Evolutionary conservation across 2,888 invertebrate species (phyloP).

Genomic region (Miltochrista miniata): DNA sequence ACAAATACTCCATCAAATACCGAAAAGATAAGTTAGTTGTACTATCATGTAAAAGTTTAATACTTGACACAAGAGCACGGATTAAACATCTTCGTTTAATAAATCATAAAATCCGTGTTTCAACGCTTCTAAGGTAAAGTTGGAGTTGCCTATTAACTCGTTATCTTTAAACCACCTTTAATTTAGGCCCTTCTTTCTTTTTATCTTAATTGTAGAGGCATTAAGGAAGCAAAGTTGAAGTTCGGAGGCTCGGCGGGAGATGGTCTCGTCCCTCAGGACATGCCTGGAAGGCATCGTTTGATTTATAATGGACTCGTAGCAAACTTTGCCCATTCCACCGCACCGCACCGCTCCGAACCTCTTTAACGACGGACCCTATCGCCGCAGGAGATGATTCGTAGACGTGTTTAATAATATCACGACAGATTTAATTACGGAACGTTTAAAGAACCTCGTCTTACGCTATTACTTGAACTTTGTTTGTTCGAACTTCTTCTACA

Average conservation of each 20-base stretch:
- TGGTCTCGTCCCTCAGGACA: constrained; percentile 79
- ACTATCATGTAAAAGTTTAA: neutral
- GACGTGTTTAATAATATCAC: constrained; percentile 83
- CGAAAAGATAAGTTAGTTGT: no score
- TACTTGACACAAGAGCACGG: neutral
- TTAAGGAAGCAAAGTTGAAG: constrained; percentile 80
- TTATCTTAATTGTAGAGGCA: constrained; percentile 83
- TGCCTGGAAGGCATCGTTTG: constrained; percentile 82
- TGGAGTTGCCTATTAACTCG: constrained; percentile 75
- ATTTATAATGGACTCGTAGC: constrained; percentile 84
- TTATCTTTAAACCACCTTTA: constrained; percentile 83
- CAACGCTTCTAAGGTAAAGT: constrained; percentile 55
- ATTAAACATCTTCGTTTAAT: constrained; percentile 4
- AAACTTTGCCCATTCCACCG: constrained; percentile 80
- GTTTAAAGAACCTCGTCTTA: constrained; percentile 74
- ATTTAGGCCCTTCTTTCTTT: constrained; percentile 81
- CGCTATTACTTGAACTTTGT: constrained; percentile 65
- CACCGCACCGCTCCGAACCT: constrained; percentile 71
- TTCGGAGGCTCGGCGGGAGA: constrained; percentile 73
- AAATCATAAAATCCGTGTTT: constrained; percentile 18
- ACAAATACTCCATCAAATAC: no score
- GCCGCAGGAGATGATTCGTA: constrained; percentile 82
- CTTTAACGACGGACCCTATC: constrained; percentile 80
- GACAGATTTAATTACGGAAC: constrained; percentile 82
- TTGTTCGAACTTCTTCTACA: constrained; percentile 51